These are phyloP conservation scores for Homarus americanus DNA, from an alignment of 1,140 invertebrate species.

Conservation along the genomic window DNA sequence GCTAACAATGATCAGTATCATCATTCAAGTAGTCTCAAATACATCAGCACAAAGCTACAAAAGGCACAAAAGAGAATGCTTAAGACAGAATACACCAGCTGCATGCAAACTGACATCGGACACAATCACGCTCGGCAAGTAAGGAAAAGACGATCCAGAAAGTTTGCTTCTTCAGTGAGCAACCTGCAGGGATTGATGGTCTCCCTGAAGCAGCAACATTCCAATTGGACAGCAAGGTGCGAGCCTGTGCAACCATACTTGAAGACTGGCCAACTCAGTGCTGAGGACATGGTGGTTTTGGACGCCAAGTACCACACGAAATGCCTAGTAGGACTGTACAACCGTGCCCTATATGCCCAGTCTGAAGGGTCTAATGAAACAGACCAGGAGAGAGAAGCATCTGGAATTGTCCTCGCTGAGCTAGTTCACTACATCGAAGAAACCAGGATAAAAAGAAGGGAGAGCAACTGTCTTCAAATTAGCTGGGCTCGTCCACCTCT, in stretches of 20 bases:
- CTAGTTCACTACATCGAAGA: constrained; percentile 26
- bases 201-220: constrained; percentile 27
- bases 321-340: not conserved
- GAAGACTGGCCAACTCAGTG: constrained; percentile 27
- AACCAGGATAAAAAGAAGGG: not conserved
- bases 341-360: not conserved
- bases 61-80: not conserved
- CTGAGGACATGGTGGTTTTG: not conserved
- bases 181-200: constrained; percentile 22
- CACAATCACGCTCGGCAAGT: not conserved
- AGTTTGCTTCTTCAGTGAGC: not conserved
- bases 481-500: constrained; percentile 21
- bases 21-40: not conserved
- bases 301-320: constrained; percentile 9
- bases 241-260: not conserved
- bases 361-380: not conserved
- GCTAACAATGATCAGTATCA: too few species aligned
- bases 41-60: constrained; percentile 3
- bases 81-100: constrained; percentile 4
- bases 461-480: constrained; percentile 33
- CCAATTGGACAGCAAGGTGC: constrained; percentile 1
- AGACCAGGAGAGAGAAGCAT: constrained; percentile 3
- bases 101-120: constrained; percentile 17
- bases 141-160: not conserved
- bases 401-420: constrained; percentile 15